Evolutionary conservation across 2,888 invertebrate genomes (phyloP).

Genomic region (Papilio demoleus): DNA sequence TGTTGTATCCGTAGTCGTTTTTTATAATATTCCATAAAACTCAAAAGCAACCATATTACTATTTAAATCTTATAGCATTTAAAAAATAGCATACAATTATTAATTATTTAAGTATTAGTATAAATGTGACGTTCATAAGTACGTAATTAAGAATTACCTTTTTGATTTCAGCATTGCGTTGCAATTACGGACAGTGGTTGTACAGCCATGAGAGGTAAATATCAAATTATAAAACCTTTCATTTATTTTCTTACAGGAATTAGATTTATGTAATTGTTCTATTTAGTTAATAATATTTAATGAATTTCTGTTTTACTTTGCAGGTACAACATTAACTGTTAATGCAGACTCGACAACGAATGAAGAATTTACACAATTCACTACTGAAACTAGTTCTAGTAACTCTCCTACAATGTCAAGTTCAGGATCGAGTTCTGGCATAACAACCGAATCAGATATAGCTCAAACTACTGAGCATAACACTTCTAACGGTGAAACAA

Average conservation of each 20-base stretch:
- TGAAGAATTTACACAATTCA: background rate
- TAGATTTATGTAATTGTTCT: background rate
- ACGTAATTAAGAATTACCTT: too few relatives aligned
- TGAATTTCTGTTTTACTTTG: background rate
- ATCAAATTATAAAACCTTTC: background rate
- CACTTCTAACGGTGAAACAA: background rate
- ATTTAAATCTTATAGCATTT: too few relatives aligned
- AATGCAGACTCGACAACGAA: background rate
- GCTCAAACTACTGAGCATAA: background rate
- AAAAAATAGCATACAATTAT: too few relatives aligned
- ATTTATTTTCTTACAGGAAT: too few relatives aligned
- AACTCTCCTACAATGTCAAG: background rate
- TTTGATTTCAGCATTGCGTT: slow-evolving; percentile 55
- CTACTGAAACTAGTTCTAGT: background rate
- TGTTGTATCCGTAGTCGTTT: too few relatives aligned
- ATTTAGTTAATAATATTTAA: background rate
- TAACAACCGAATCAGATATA: background rate
- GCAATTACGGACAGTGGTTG: slow-evolving; percentile 54
- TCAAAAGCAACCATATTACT: too few relatives aligned
- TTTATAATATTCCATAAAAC: too few relatives aligned
- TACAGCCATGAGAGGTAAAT: slow-evolving; percentile 46
- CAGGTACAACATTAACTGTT: background rate
- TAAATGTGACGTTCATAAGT: too few relatives aligned
- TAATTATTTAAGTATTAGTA: too few relatives aligned
- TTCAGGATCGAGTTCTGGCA: background rate